phyloP scores from a whole-genome alignment of 2,797 vertebrate species.

The Percopsis omiscomaycus region DNA sequence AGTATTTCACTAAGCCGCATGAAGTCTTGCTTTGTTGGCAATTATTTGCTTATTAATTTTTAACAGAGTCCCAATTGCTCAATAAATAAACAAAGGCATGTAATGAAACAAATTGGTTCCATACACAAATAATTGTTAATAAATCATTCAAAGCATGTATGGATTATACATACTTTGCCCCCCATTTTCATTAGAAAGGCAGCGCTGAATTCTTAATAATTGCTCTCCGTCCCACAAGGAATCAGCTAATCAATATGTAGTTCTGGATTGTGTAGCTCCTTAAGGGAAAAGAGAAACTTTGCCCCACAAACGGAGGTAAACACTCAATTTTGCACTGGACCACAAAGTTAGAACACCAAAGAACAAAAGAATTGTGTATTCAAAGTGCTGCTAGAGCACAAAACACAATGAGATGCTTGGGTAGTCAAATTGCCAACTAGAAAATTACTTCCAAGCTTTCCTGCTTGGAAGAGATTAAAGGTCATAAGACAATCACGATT shows the following conservation, averaged over 20 bases:
- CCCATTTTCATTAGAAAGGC: conserved; percentile 60
- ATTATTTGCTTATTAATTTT: conserved; percentile 80
- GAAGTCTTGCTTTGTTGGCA: conserved; percentile 62
- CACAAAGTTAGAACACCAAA: conserved; percentile 27
- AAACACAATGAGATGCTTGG: conserved; percentile 1
- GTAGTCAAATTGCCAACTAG: conserved; percentile 1
- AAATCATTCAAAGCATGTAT: conserved; percentile 71
- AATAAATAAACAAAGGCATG: conserved; percentile 73
- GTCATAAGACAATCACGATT: not conserved
- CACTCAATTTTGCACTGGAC: conserved; percentile 34
- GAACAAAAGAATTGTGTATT: conserved; percentile 14
- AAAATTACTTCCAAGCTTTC: conserved; percentile 15
- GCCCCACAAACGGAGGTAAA: conserved; percentile 36
- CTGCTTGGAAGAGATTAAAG: conserved; percentile 30
- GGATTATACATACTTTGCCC: conserved; percentile 63
- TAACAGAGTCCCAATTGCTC: conserved; percentile 61
- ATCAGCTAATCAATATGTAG: conserved; percentile 66
- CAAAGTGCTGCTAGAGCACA: not conserved
- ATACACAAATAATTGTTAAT: conserved; percentile 69
- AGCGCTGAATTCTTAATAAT: conserved; percentile 52
- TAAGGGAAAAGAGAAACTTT: conserved; percentile 41
- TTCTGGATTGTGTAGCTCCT: conserved; percentile 44
- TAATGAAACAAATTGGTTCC: conserved; percentile 74
- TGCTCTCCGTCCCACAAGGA: conserved; percentile 40
- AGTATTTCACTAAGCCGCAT: conserved; percentile 55